Conservation (phyloP, 2,113 vertebrate genomes). For the Strigops habroptila region DNA sequence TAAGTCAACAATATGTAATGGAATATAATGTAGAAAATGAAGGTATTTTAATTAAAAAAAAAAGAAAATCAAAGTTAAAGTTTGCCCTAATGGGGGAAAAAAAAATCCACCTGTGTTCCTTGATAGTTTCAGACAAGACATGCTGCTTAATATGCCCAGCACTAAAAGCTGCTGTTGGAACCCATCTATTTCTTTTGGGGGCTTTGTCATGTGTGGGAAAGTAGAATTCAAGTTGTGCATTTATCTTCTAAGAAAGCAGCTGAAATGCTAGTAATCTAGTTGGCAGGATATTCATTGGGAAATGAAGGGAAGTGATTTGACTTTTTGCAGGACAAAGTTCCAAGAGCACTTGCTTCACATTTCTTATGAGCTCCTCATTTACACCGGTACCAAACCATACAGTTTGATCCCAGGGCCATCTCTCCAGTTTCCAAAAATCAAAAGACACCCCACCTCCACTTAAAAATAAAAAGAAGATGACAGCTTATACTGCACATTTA, state of each 20-base stretch:
- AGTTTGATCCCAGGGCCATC: not conserved
- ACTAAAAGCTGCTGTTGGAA: not conserved
- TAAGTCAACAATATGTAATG: not conserved
- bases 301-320: not conserved
- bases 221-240: not conserved
- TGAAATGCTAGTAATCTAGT: not conserved
- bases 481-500: not conserved
- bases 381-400: not conserved
- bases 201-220: not conserved
- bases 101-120: not conserved
- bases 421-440: not conserved
- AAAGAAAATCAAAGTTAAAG: not conserved
- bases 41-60: not conserved
- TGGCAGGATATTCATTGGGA: not conserved
- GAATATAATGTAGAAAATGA: not conserved
- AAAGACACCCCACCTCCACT: not conserved
- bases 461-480: not conserved
- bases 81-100: not conserved
- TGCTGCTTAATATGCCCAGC: not conserved
- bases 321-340: not conserved
- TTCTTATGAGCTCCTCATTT: not conserved
- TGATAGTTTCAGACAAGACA: not conserved
- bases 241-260: not conserved
- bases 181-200: accelerated
- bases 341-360: not conserved